Evolutionary conservation across 37 sponge, comb jelly and placozoan genomes (phyloP).

Genomic region (Halichondria panicea): DNA sequence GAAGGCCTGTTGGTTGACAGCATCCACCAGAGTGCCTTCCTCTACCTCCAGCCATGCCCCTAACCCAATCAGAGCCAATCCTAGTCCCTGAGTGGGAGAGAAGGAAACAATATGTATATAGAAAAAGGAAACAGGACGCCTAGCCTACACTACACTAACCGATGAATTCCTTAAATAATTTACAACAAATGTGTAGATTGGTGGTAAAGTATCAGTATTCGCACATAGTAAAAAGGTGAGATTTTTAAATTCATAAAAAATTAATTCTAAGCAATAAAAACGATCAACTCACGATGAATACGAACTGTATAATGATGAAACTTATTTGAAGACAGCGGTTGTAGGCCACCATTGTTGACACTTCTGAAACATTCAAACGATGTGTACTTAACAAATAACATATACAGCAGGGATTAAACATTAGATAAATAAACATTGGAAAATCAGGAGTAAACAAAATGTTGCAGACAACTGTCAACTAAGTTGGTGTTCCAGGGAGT

Average conservation of each 20-base stretch:
- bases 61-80: constrained; percentile 48
- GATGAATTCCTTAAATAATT: no score
- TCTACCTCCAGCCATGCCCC: constrained; percentile 54
- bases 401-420: no score
- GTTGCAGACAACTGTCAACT: no score
- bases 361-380: no score
- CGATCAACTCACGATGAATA: constrained; percentile 52
- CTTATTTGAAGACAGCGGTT: constrained; percentile 55
- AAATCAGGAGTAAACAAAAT: no score
- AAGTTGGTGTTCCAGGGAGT: no score
- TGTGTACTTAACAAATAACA: no score
- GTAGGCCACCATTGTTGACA: constrained; percentile 38
- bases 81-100: constrained; percentile 39
- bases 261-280: not conserved
- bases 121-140: no score
- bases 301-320: constrained; percentile 50
- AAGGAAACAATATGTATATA: no score
- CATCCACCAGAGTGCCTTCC: constrained; percentile 9
- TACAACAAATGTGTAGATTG: not conserved
- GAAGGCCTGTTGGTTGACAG: constrained; percentile 11
- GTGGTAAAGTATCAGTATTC: not conserved
- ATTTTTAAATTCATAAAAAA: not conserved
- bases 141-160: not conserved
- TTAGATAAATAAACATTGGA: no score
- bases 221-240: not conserved